Evolutionary conservation across 2,113 vertebrate species (phyloP).

Genomic region (cattle (Bos taurus)): DNA sequence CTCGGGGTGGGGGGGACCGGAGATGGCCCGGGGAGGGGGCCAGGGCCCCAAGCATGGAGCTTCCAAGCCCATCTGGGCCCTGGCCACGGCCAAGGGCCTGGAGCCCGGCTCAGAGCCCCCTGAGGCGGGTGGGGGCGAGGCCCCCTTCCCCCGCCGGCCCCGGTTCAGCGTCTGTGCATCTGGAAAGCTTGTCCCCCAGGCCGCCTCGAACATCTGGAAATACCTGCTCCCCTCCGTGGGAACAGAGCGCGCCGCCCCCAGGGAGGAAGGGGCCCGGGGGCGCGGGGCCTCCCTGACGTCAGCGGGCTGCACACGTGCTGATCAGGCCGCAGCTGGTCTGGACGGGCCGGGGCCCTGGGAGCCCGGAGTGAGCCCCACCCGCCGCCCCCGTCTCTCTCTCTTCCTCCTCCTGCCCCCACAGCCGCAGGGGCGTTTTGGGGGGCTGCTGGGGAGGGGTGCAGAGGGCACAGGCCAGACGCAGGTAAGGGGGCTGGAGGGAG

Average conservation of each 20-base stretch:
- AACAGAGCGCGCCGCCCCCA: slow-evolving; percentile 52
- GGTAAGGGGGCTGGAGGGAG: too few relatives aligned
- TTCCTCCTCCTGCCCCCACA: not conserved
- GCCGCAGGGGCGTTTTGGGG: not conserved
- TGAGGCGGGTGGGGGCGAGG: not conserved
- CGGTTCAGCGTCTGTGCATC: slow-evolving; percentile 42
- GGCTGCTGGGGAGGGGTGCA: not conserved
- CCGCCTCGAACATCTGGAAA: slow-evolving; percentile 59
- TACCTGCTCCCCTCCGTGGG: slow-evolving; percentile 68
- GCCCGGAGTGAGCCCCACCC: slow-evolving; percentile 35
- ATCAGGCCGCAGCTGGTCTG: slow-evolving; percentile 60
- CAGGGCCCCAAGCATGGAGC: not conserved
- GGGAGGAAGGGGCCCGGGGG: slow-evolving; percentile 50
- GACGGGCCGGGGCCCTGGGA: slow-evolving; percentile 59
- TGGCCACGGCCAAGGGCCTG: not conserved
- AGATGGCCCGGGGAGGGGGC: not conserved
- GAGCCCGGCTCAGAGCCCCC: not conserved
- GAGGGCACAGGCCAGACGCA: fast-evolving
- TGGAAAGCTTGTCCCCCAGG: slow-evolving; percentile 44
- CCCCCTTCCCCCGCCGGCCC: not conserved
- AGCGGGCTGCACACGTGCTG: slow-evolving; percentile 62
- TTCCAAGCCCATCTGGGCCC: not conserved
- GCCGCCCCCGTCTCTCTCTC: not conserved
- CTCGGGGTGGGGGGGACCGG: fast-evolving
- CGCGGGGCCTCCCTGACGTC: slow-evolving; percentile 38